Evolutionary conservation across 1,140 invertebrate species (phyloP), one percentile per base, ranked within the genome.

Genomic region (Stegodyphus dumicola): DNA sequence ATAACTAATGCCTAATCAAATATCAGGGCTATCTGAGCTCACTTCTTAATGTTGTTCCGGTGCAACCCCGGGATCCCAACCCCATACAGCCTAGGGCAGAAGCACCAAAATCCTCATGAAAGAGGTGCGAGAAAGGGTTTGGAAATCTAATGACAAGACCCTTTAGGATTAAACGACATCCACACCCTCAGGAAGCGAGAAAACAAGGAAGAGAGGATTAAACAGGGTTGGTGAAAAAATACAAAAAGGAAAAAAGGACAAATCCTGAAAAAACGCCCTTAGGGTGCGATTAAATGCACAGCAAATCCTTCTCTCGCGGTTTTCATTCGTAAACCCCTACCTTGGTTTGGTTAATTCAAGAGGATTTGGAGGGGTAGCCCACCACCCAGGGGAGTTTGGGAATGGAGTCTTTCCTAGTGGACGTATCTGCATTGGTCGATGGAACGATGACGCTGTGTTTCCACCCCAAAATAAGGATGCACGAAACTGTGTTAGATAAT

Each of bases 141-240:
- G 71, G 53, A 74, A 74, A 74, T 74, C 71, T 74, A 74, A 74
- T 67, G 65, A 7, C 9, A 67, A 53, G 71, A 74, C 71, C 71
- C 49, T 74, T 5, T 74, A 6, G 71, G 71, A 74, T 74, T 74
- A 74, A 74, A 15, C 18, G 71, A 11, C 18, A 74, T 54, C 51
- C 18, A 74, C 17, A 52, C 71, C 71, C 52, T 13, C 6, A 13
- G 52, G 56, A 15, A 60, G 56, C 9, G 56, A 33, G 33, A 33
- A 33, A 33, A 33, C 56, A 10, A 10, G 56, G 56, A 15, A 60
- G 9, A 15, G 9, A 10, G 56, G 9, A 15, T 60, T 60, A 60
- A 60, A 60, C 56, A 60, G 56, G 56, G 56, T 60, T 10, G 56
- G 56, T n/a, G 56, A 15, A 60, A 60, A 60, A 60, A 15, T 6